Conservation (phyloP, 1,140 invertebrate genomes). For the Pentalonia nigronervosa region DNA sequence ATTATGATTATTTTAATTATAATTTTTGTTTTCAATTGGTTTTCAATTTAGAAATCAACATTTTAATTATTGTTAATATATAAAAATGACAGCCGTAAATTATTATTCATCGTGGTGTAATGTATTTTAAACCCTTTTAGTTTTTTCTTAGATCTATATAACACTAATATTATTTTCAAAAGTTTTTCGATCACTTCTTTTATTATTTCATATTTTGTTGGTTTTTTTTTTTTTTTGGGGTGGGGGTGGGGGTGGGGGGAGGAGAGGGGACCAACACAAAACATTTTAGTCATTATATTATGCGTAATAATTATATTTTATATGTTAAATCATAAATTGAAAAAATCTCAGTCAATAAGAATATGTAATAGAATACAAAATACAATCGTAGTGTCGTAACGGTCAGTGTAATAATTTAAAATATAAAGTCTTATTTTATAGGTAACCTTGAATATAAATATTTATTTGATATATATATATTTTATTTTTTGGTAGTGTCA, state of each 20-base stretch:
- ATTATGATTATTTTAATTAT: background rate
- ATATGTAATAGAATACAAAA: background rate
- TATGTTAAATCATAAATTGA: background rate
- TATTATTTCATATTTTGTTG: background rate
- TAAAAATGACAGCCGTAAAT: background rate
- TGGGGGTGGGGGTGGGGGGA: too few relatives aligned
- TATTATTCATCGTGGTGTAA: background rate
- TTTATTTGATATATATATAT: background rate
- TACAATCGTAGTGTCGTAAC: background rate
- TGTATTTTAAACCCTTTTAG: background rate
- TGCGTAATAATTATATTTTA: conserved; percentile 11
- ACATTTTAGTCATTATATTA: background rate
- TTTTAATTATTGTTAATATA: background rate
- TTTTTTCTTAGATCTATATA: background rate
- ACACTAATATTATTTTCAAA: background rate
- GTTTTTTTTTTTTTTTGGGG: background rate
- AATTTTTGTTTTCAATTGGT: background rate
- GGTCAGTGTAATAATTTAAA: background rate
- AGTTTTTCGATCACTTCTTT: conserved; percentile 13
- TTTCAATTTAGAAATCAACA: background rate
- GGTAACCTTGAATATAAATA: background rate
- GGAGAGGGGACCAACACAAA: background rate
- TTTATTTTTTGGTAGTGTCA: background rate
- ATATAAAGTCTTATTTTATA: background rate
- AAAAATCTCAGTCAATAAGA: background rate